These are phyloP conservation scores for Agonopterix arenella DNA, from an alignment of 2,888 invertebrate species.

Conservation along the genomic window DNA sequence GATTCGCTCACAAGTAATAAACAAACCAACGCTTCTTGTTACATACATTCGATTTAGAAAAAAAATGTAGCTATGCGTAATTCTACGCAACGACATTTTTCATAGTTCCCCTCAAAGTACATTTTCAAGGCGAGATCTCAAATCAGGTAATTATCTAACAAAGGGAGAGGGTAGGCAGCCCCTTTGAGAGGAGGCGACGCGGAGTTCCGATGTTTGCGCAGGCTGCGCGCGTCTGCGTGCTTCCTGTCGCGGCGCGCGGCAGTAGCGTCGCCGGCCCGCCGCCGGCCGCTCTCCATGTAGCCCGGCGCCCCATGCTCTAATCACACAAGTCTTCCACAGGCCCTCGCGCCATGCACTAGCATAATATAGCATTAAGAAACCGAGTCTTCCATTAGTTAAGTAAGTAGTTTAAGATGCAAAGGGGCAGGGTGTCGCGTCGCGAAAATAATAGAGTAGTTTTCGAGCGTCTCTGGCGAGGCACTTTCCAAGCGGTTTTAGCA, in stretches of 20 bases:
- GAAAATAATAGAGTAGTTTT: slow-evolving; percentile 81
- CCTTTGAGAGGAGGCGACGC: slow-evolving; percentile 37
- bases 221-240: slow-evolving; percentile 55
- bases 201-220: slow-evolving; percentile 67
- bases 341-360: slow-evolving; percentile 61
- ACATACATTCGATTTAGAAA: too few species aligned
- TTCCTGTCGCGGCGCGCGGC: slow-evolving; percentile 20
- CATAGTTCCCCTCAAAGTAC: background rate
- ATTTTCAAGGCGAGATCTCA: background rate
- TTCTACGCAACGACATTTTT: too few species aligned
- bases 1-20: too few species aligned
- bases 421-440: slow-evolving; percentile 67
- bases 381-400: slow-evolving; percentile 71
- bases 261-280: slow-evolving; percentile 45
- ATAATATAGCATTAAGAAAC: slow-evolving; percentile 56
- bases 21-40: too few species aligned
- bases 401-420: slow-evolving; percentile 61
- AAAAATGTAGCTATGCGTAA: too few species aligned
- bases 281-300: slow-evolving; percentile 63
- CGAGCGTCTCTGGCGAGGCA: slow-evolving; percentile 84
- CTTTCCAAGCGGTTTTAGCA: slow-evolving; percentile 71
- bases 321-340: slow-evolving; percentile 59
- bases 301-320: slow-evolving; percentile 39
- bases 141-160: slow-evolving; percentile 11
- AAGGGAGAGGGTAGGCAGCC: slow-evolving; percentile 24